Evolutionary conservation across 2,797 vertebrate genomes (phyloP), one percentile per base, ranked within the genome.

Genomic region (Microctenopoma stevenorrisi): DNA sequence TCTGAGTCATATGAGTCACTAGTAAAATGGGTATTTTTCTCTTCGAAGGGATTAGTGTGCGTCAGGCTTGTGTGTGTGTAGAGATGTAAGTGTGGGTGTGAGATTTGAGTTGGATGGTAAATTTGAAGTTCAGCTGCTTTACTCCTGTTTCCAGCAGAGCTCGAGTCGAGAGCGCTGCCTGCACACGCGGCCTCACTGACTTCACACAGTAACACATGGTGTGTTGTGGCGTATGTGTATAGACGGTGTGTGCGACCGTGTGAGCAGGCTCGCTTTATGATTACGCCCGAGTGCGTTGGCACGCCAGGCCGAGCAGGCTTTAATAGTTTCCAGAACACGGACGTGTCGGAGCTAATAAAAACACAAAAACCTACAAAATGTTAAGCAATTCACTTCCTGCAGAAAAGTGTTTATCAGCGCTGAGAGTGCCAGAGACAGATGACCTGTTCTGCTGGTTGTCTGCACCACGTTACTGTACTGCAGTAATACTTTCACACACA

Each of bases 301-400:
- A 53, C 12, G 52, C 48, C 74, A 52, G 59, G 40, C 68, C 15
- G 10, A 76, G 75, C 79, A 71, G 76, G 66, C 74, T 85, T 77
- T 88, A 93, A 91, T 92, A 46, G 78, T 44, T 89, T 90, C 85
- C 89, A 90, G 89, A 84, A 72, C 68, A 79, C 77, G 76, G 69
- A 76, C 8, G 26, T 44, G 68, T 85, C 84, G 85, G 75, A 79
- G 88, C 90, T 85, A 93, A 78, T 88, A 86, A 90, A 85, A 91
- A 86, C 76, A 87, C 67, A 57, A 61, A 50, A 69, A 58, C 57
- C 55, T 35, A 74, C 75, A 66, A 83, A 79, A 80, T 1, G 54
- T 83, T 77, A 68, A 74, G 80, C 76, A 85, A 78, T 83, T 81
- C 75, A 82, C 76, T 86, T 89, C 82, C 77, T 86, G 81, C 49